Conservation (phyloP, 2,113 vertebrate species). For the Peromyscus maniculatus region DNA sequence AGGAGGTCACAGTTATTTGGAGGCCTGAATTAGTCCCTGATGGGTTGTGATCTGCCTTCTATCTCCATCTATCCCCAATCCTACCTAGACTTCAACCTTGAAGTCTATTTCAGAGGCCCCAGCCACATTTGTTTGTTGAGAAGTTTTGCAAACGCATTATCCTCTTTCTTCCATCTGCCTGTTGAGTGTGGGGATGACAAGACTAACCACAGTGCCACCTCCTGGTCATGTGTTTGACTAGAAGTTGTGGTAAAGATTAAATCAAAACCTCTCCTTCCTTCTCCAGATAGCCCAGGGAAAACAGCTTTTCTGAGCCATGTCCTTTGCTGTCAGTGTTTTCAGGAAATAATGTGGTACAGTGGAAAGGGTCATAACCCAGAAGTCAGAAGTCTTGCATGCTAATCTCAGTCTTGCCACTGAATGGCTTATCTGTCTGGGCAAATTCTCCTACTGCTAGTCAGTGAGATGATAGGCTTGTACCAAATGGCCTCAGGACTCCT, state of each 20-base stretch:
- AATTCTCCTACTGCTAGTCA: constrained; percentile 28
- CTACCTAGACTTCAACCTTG: background rate
- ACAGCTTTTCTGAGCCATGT: constrained; percentile 40
- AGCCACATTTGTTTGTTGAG: background rate
- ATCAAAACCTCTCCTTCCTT: background rate
- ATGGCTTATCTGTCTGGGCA: constrained; percentile 50
- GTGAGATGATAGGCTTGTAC: constrained; percentile 65
- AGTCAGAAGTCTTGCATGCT: constrained; percentile 54
- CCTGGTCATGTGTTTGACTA: constrained; percentile 16
- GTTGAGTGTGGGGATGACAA: background rate
- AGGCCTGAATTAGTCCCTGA: constrained; percentile 3
- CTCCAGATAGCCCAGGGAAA: constrained; percentile 11
- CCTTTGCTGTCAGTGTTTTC: constrained; percentile 9
- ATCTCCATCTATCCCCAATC: background rate
- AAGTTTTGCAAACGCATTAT: background rate
- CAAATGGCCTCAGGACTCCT: constrained; percentile 68
- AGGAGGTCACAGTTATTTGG: background rate
- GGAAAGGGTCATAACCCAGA: constrained; percentile 16
- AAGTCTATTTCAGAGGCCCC: background rate
- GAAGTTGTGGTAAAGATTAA: background rate
- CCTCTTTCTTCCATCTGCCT: background rate
- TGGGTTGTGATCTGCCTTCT: background rate
- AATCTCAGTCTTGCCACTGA: constrained; percentile 68
- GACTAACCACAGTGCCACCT: background rate
- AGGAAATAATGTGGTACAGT: background rate